Conservation (phyloP, 2,797 vertebrate genomes). For the Fistularia tabacaria region DNA sequence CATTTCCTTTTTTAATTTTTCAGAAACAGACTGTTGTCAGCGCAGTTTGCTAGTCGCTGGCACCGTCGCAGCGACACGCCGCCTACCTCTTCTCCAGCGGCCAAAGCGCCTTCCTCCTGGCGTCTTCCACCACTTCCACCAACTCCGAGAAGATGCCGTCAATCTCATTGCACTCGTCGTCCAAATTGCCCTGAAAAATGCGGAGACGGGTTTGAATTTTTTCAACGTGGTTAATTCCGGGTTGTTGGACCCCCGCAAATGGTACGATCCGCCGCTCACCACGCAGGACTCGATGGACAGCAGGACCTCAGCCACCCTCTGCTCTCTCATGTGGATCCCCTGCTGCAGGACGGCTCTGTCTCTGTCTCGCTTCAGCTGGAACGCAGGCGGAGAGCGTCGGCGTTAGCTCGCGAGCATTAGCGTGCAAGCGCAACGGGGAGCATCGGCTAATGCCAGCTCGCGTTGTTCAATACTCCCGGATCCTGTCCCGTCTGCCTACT, state of each 20-base stretch:
- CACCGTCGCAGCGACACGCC: background rate
- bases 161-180: conserved; percentile 44
- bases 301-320: conserved; percentile 33
- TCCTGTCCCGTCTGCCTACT: no score
- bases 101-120: conserved; percentile 33
- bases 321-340: conserved; percentile 25
- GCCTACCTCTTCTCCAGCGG: conserved; percentile 51
- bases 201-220: accelerated
- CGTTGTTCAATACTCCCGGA: no score
- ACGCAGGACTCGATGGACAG: conserved; percentile 23
- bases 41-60: background rate
- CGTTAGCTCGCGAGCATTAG: no score
- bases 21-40: background rate
- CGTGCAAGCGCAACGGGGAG: no score
- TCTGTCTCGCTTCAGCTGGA: conserved; percentile 22
- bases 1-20: conserved; percentile 24
- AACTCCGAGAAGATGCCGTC: conserved; percentile 35
- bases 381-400: no score
- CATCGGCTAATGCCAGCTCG: no score
- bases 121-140: conserved; percentile 26
- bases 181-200: conserved; percentile 35
- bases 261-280: conserved; percentile 15
- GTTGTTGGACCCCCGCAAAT: background rate
- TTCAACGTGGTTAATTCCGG: accelerated
- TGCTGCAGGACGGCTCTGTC: conserved; percentile 29